Conservation (phyloP, 2,888 invertebrate species). For the Glyphotaelius pellucidus region DNA sequence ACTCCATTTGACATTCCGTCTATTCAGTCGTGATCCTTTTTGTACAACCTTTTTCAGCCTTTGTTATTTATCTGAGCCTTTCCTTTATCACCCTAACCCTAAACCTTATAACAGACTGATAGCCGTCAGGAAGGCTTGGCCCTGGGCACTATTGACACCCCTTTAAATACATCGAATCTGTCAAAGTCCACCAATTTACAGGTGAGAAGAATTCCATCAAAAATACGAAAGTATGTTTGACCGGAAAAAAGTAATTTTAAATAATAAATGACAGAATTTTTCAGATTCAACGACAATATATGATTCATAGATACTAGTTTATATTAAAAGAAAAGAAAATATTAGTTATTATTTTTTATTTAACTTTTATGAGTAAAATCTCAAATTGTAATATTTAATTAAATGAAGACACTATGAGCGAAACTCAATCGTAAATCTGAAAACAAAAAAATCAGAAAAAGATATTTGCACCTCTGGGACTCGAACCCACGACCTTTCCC, state of each 20-base stretch:
- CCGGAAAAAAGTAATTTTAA: background rate
- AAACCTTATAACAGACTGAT: slow-evolving; percentile 34
- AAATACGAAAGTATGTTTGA: background rate
- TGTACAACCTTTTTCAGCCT: slow-evolving; percentile 13
- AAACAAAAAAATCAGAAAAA: too few relatives aligned
- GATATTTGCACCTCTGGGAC: too few relatives aligned
- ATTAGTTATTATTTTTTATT: too few relatives aligned
- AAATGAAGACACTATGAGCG: too few relatives aligned
- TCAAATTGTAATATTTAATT: too few relatives aligned
- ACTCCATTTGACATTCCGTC: slow-evolving; percentile 36
- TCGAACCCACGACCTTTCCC: too few relatives aligned
- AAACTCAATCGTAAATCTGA: too few relatives aligned
- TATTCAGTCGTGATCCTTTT: slow-evolving; percentile 27
- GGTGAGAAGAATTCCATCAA: background rate
- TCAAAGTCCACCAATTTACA: background rate
- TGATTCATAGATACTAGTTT: background rate
- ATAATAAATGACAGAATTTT: background rate
- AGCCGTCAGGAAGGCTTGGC: slow-evolving; percentile 7
- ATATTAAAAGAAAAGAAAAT: too few relatives aligned
- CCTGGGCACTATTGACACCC: slow-evolving; percentile 6
- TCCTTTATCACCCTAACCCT: slow-evolving; percentile 4
- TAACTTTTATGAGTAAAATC: too few relatives aligned
- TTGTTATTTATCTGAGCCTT: slow-evolving; percentile 22
- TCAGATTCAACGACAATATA: background rate
- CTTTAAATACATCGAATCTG: background rate